Base-by-base conservation (phyloP, 92 coral and sea anemone genomes). In the Meandrina meandrites region DNA sequence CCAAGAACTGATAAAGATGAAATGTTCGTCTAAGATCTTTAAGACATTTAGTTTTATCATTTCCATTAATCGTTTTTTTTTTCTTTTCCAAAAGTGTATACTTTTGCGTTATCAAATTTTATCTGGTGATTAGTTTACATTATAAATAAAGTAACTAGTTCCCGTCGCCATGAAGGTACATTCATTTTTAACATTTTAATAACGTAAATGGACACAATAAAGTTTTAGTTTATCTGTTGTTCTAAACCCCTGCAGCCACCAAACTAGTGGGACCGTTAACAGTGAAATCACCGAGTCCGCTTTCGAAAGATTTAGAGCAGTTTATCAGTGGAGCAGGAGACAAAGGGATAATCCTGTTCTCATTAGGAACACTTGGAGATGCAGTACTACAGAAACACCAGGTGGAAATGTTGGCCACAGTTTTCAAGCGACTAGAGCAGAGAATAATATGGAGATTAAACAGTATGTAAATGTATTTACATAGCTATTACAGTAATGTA, bases 241-340 rank as follows among this genome's bases (percentile, higher is more conserved):
- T 28, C n/a, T 66, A 22, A 28, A 66, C 2, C 19, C 71, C n/a
- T n/a, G 28, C 34, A 89, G 92, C 36, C 60, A 80, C 80, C 18
- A 69, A 78, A 37, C 47, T 84, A 45, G 87, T 89, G 19, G 89
- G 92, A 24, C 89, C 92, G n/a, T 34, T 89, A 48, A 62, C 84
- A 54, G 69, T 85, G 56, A 64, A 66, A 58, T 79, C 85, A 0
- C 75, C 89, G 48, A 84, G 73, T 34, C 88, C 81, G 14, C 66
- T 84, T 17, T 86, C 92, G 3, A 30, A 8, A 50, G 86, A 85
- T 3, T 47, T 89, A 37, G 80, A 84, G 28, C 14, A 42, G 51
- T 89, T 89, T 80, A 81, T 89, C 69, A 84, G 42, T 37, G 58
- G 82, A 48, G 87, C 91, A 13, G 84, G 84, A 16, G 88, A 81